These are phyloP conservation scores for Rhogogaster chlorosoma DNA, from an alignment of 2,888 invertebrate genomes.

Conservation along the genomic window DNA sequence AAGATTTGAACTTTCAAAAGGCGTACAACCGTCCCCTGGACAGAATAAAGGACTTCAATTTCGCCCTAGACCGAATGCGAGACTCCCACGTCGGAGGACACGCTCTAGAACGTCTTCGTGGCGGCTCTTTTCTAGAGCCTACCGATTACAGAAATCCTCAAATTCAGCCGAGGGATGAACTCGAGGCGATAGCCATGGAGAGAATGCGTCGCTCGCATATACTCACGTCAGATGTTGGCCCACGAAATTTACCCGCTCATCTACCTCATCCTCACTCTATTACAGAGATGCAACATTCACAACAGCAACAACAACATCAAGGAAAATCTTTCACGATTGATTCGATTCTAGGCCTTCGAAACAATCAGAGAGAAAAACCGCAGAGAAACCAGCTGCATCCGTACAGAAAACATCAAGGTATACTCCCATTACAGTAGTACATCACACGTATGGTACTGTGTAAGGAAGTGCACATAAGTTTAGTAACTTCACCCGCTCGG, in stretches of 20 bases:
- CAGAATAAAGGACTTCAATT: slow-evolving; percentile 69
- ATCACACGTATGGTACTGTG: neutral
- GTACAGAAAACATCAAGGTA: slow-evolving; percentile 72
- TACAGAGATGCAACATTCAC: slow-evolving; percentile 67
- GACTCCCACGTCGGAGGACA: slow-evolving; percentile 64
- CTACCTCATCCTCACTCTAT: slow-evolving; percentile 64
- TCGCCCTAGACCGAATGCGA: slow-evolving; percentile 66
- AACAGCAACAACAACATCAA: slow-evolving; percentile 72
- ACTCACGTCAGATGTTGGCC: slow-evolving; percentile 53
- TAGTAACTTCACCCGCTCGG: slow-evolving; percentile 17
- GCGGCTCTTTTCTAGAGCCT: slow-evolving; percentile 64
- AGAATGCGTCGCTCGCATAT: slow-evolving; percentile 69
- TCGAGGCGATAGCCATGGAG: slow-evolving; percentile 67
- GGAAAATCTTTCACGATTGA: slow-evolving; percentile 93
- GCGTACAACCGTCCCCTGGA: slow-evolving; percentile 66
- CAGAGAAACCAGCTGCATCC: slow-evolving; percentile 69
- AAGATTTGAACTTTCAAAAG: slow-evolving; percentile 68
- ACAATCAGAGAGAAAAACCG: slow-evolving; percentile 73
- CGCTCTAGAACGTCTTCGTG: slow-evolving; percentile 66
- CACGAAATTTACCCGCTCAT: slow-evolving; percentile 54
- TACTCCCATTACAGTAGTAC: slow-evolving; percentile 31
- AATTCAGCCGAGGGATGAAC: slow-evolving; percentile 65
- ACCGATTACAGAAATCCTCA: slow-evolving; percentile 66
- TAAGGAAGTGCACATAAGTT: slow-evolving; percentile 40
- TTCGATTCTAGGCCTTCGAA: slow-evolving; percentile 89